These are phyloP conservation scores for Panthera uncia DNA, from an alignment of 2,113 vertebrate species.

Conservation along the genomic window DNA sequence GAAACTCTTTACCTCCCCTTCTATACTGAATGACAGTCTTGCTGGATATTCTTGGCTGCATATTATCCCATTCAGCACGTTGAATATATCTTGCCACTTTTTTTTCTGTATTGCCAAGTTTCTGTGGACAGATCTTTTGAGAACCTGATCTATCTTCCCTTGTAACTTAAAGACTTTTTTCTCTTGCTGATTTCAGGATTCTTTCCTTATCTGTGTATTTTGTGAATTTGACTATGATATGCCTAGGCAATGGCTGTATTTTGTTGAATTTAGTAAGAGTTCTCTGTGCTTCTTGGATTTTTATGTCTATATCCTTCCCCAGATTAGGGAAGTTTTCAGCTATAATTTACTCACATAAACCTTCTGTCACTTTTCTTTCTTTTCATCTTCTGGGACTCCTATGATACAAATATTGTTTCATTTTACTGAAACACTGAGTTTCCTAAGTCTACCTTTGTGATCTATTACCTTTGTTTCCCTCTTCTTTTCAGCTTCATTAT, in stretches of 20 bases:
- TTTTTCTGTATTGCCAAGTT: neutral
- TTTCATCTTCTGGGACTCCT: neutral
- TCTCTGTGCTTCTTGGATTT: neutral
- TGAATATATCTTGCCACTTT: neutral
- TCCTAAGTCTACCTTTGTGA: neutral
- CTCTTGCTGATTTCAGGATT: too few species aligned
- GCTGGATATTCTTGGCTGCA: neutral
- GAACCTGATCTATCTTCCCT: neutral
- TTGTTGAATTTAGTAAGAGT: neutral
- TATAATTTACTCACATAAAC: neutral
- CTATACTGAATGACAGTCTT: neutral
- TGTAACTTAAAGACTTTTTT: neutral
- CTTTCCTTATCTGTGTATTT: too few species aligned
- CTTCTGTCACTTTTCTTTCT: neutral
- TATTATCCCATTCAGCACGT: neutral
- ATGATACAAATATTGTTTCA: neutral
- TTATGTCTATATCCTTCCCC: neutral
- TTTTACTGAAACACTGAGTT: neutral
- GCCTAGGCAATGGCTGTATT: neutral
- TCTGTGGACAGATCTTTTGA: neutral
- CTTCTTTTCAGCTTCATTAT: neutral
- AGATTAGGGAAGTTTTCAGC: neutral
- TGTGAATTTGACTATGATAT: too few species aligned
- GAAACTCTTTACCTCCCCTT: neutral
- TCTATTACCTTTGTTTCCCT: neutral